Conservation (phyloP, 2,888 invertebrate species). For the Lithosia quadra region DNA sequence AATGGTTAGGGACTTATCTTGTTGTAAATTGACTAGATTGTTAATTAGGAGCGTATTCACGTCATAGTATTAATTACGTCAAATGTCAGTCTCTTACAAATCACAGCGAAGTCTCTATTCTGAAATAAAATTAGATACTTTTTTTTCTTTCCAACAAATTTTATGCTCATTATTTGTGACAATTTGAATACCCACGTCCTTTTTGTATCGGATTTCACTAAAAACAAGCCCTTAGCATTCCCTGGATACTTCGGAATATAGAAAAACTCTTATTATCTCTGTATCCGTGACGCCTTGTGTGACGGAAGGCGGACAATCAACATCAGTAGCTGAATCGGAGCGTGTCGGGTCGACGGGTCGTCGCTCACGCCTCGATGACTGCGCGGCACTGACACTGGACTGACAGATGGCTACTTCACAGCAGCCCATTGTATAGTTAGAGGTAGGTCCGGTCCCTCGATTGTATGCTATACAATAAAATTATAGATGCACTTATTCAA, state of each 20-base stretch:
- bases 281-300: conserved; percentile 3
- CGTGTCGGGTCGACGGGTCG: conserved; percentile 8
- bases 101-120: no score
- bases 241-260: neutral
- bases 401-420: neutral
- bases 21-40: no score
- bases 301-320: conserved; percentile 6
- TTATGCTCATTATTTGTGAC: neutral
- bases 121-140: no score
- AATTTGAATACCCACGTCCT: neutral
- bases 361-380: conserved; percentile 4
- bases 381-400: conserved; percentile 3
- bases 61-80: no score
- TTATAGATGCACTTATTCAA: neutral
- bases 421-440: neutral
- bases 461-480: neutral
- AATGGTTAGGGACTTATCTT: no score
- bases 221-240: neutral
- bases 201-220: neutral
- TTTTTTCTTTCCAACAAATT: no score
- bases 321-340: conserved; percentile 16
- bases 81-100: no score
- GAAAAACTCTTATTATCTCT: neutral
- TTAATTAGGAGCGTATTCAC: no score
- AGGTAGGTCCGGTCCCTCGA: neutral